phyloP scores from a whole-genome alignment of 2,113 vertebrate species.

The Mixornis gularis region DNA sequence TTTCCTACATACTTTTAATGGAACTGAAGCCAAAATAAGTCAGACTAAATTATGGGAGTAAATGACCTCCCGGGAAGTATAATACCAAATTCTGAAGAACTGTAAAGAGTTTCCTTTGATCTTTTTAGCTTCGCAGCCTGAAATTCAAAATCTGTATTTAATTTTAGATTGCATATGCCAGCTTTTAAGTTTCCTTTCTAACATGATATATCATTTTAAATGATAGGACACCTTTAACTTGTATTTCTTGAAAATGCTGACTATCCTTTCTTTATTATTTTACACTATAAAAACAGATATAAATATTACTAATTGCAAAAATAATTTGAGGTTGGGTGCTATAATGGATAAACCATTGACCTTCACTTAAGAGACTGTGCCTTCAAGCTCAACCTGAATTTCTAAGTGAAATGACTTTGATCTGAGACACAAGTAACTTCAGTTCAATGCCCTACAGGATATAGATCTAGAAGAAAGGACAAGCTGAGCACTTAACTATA shows the following conservation, averaged over 20 bases:
- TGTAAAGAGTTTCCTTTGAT: slow-evolving; percentile 78
- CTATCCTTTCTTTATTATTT: slow-evolving; percentile 67
- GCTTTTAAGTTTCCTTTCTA: slow-evolving; percentile 78
- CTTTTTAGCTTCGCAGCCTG: slow-evolving; percentile 76
- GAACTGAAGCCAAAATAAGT: slow-evolving; percentile 82
- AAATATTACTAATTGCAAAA: slow-evolving; percentile 72
- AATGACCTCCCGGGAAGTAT: slow-evolving; percentile 78
- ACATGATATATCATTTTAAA: slow-evolving; percentile 77
- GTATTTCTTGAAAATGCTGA: slow-evolving; percentile 74
- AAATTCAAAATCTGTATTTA: slow-evolving; percentile 81
- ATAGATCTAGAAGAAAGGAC: slow-evolving; percentile 50
- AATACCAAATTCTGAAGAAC: slow-evolving; percentile 78
- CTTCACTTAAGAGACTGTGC: slow-evolving; percentile 60
- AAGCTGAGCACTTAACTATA: slow-evolving; percentile 24
- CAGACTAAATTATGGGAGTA: slow-evolving; percentile 82
- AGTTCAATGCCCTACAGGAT: slow-evolving; percentile 57
- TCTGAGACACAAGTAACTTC: slow-evolving; percentile 62
- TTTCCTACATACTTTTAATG: slow-evolving; percentile 76
- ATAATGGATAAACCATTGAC: slow-evolving; percentile 69
- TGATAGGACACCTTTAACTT: slow-evolving; percentile 74
- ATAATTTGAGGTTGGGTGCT: slow-evolving; percentile 62
- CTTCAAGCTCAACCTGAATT: slow-evolving; percentile 61
- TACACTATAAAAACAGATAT: slow-evolving; percentile 72
- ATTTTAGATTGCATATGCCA: slow-evolving; percentile 77
- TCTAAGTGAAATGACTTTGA: slow-evolving; percentile 66